Conservation (phyloP, 2,113 vertebrate genomes). For the Spea multiplicata region DNA sequence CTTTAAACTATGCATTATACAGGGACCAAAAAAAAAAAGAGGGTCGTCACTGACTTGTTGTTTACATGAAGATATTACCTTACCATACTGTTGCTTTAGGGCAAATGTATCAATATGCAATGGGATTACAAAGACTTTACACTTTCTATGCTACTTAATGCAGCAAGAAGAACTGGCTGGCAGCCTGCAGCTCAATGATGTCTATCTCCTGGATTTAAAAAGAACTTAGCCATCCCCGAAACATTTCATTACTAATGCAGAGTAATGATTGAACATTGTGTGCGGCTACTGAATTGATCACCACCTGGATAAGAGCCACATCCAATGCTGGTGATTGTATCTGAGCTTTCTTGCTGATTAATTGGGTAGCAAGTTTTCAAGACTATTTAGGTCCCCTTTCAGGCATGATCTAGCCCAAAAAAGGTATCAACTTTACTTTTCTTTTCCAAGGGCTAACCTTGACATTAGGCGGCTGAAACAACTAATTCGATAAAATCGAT, state of each 20-base stretch:
- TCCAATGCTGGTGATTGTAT: not conserved
- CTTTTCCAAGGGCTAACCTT: too few species aligned
- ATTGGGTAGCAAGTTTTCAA: too few species aligned
- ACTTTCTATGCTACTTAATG: not conserved
- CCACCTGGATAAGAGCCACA: not conserved
- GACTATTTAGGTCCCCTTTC: too few species aligned
- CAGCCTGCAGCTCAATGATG: not conserved
- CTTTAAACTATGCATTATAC: too few species aligned
- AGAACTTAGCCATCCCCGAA: not conserved
- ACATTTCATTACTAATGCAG: not conserved
- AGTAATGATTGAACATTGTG: not conserved
- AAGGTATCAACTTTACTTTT: too few species aligned
- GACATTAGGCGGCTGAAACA: too few species aligned
- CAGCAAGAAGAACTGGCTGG: not conserved
- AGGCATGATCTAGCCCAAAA: too few species aligned
- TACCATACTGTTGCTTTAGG: too few species aligned
- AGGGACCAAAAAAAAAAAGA: too few species aligned
- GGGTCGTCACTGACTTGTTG: too few species aligned
- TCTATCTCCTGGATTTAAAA: not conserved
- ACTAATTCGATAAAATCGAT: too few species aligned
- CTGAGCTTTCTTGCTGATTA: not conserved
- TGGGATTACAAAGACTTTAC: not conserved
- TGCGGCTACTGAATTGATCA: not conserved
- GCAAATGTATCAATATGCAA: not conserved
- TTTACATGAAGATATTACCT: too few species aligned